Base-by-base conservation (phyloP, 2,797 vertebrate species). In the Diceros bicornis region DNA sequence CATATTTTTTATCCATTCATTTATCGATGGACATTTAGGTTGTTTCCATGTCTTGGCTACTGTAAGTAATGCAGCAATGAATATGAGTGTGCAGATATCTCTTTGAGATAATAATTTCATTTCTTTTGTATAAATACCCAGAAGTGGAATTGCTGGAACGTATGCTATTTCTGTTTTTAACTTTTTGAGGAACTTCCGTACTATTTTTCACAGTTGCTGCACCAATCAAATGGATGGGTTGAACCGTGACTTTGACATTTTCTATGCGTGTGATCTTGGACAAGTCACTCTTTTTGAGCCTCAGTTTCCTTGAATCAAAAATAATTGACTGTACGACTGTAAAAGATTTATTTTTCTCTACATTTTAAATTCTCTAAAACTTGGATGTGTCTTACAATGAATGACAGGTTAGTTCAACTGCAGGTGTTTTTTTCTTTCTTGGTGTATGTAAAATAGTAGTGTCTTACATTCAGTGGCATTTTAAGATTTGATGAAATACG, bases 401-500 rank as follows among this genome's bases (percentile, higher is more conserved):
- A 72, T 11, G 21, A 20, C 47, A 59, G 47, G 8, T 66, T 57
- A n/a, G 41, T 81, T 92, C 57, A 61, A 25, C 72, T 68, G 75
- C 71, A n/a, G 55, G 21, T 91, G 14, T 34, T 59, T 72, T 85
- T 37, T 82, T 52, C 41, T 61, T 75, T 50, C 4, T 82, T 82
- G 57, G 18, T 68, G 47, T 55, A 21, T 4, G 10, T 89, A 71
- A 91, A 82, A 90, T 68, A 66, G 59, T 37, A 20, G 0, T 41
- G 16, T 96, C 89, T 82, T 77, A 72, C 13, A 55, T 78, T 82
- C 57, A 77, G 57, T 82, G 55, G 13, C 50, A 75, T 93, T 96
- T 95, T 85, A 71, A 69, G 37, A 81, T 85, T 91, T 91, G 71
- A 88, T 81, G 86, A 93, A 81, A 77, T 83, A 83, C 2, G 59